Evolutionary conservation across 2,888 invertebrate species (phyloP).

Genomic region (Stenoptilia bipunctidactyla): DNA sequence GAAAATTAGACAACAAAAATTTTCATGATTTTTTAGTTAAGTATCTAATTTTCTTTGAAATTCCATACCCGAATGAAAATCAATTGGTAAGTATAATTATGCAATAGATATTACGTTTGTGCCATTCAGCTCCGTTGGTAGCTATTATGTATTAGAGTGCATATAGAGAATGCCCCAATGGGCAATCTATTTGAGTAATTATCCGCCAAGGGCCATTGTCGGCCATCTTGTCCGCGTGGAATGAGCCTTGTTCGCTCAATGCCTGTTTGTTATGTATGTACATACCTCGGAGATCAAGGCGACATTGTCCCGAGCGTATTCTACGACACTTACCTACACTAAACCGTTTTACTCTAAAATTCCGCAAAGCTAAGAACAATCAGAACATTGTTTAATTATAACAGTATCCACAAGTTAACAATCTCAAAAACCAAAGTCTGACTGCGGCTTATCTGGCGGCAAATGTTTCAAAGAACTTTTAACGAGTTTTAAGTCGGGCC

Average conservation of each 20-base stretch:
- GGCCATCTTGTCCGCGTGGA: constrained; percentile 64
- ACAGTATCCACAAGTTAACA: constrained; percentile 59
- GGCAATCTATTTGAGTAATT: constrained; percentile 72
- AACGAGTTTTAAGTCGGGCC: constrained; percentile 69
- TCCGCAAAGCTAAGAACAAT: constrained; percentile 31
- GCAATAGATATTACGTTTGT: too few species aligned
- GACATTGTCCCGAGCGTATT: constrained; percentile 1
- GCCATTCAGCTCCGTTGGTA: too few species aligned
- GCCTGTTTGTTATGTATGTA: constrained; percentile 46
- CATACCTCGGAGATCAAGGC: constrained; percentile 8
- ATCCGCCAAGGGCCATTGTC: constrained; percentile 69
- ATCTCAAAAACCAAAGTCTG: constrained; percentile 55
- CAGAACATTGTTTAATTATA: constrained; percentile 56
- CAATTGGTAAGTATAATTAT: too few species aligned
- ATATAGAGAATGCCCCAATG: constrained; percentile 63
- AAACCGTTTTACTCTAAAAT: constrained; percentile 16
- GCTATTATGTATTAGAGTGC: constrained; percentile 17
- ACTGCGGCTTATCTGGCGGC: constrained; percentile 69
- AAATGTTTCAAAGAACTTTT: constrained; percentile 70
- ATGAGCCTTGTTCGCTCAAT: constrained; percentile 61
- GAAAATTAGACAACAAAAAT: too few species aligned
- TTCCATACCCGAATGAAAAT: too few species aligned
- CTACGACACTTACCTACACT: constrained; percentile 2
- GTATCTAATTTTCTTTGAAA: too few species aligned
- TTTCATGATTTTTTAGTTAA: too few species aligned